These are phyloP conservation scores for Brachionus plicatilis DNA, from an alignment of 1,140 invertebrate genomes.

Conservation along the genomic window DNA sequence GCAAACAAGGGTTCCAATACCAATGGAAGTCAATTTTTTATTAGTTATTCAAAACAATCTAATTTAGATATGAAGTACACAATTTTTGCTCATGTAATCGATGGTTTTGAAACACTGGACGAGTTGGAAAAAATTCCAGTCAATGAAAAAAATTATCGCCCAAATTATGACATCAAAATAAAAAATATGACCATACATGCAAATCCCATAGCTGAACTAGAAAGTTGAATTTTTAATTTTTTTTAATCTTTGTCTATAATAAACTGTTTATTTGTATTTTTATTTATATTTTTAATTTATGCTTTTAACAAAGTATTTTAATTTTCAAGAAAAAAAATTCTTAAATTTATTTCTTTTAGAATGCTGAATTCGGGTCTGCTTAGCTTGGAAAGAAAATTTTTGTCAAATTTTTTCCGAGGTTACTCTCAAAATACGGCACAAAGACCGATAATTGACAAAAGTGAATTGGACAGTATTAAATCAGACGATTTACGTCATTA, in stretches of 20 bases:
- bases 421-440: background rate
- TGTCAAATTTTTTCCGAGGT: background rate
- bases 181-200: conserved; percentile 85
- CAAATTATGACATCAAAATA: conserved; percentile 73
- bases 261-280: background rate
- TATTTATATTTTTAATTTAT: background rate
- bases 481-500: conserved; percentile 3
- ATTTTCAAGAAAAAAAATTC: background rate
- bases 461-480: conserved; percentile 4
- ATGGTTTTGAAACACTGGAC: conserved; percentile 28
- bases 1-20: conserved; percentile 90
- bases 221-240: conserved; percentile 10
- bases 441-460: conserved; percentile 26
- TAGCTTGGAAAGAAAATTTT: background rate
- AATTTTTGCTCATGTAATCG: conserved; percentile 77
- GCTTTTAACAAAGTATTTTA: background rate
- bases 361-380: background rate
- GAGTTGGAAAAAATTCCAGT: conserved; percentile 37
- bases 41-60: conserved; percentile 88
- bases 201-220: conserved; percentile 70
- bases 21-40: conserved; percentile 97
- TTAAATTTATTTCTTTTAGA: background rate
- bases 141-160: conserved; percentile 60
- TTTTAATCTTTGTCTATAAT: background rate
- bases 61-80: conserved; percentile 96